A percentile compares a stretch with the other conserved stretches of the same genome.
Conservation (phyloP, 2,888 invertebrate genomes). For the Dolichopus griseipennis region DNA sequence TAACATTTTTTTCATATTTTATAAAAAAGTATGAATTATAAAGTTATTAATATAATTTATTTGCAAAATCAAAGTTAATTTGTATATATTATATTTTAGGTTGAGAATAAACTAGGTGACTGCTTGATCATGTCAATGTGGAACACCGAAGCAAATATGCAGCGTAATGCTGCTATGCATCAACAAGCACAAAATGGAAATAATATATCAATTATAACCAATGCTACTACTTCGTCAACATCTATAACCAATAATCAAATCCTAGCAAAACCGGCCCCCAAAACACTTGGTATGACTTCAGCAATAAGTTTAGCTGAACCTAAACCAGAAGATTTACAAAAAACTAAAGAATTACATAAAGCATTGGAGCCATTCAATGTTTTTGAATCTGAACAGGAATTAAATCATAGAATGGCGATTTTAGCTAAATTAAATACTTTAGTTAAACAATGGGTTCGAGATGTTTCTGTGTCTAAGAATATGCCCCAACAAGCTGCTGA, state of each 20-base stretch:
- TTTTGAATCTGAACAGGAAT: constrained; percentile 82
- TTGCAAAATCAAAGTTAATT: too few species aligned
- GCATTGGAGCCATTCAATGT: constrained; percentile 77
- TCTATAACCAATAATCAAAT: constrained; percentile 15
- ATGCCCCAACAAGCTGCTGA: constrained; percentile 88
- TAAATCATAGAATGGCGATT: constrained; percentile 81
- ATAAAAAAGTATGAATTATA: too few species aligned
- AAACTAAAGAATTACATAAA: constrained; percentile 62
- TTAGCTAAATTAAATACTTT: constrained; percentile 77
- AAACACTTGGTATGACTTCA: constrained; percentile 76
- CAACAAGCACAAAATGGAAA: constrained; percentile 22
- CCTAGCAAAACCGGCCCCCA: neutral
- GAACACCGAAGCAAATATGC: constrained; percentile 38
- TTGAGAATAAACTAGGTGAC: neutral
- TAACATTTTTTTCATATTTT: too few species aligned
- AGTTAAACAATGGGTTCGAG: constrained; percentile 89
- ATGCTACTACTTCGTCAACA: constrained; percentile 4
- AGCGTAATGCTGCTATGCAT: constrained; percentile 19
- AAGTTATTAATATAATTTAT: too few species aligned
- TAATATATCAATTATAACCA: constrained; percentile 7
- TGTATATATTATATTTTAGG: neutral
- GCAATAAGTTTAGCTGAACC: constrained; percentile 84
- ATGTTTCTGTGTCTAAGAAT: constrained; percentile 78
- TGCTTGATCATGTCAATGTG: constrained; percentile 31
- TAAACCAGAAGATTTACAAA: constrained; percentile 58